Conservation (phyloP, 2,888 invertebrate genomes). For the Morpho deidamia region DNA sequence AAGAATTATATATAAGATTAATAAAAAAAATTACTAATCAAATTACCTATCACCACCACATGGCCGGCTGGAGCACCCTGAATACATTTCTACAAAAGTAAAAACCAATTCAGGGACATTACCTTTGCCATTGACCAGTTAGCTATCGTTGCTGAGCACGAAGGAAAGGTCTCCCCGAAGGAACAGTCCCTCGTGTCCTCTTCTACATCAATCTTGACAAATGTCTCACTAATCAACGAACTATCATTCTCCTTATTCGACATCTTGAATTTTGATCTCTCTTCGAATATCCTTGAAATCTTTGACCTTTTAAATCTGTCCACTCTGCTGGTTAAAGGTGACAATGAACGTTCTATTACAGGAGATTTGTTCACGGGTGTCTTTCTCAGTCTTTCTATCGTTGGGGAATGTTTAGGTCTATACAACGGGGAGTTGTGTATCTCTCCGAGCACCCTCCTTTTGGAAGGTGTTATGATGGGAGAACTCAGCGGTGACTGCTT, state of each 20-base stretch:
- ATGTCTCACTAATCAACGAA: conserved; percentile 34
- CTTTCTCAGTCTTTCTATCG: conserved; percentile 43
- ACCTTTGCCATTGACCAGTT: conserved; percentile 58
- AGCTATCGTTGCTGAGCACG: conserved; percentile 28
- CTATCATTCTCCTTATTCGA: conserved; percentile 39
- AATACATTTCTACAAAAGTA: conserved; percentile 9
- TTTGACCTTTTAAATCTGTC: conserved; percentile 33
- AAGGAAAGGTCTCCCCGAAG: conserved; percentile 43
- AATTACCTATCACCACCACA: conserved; percentile 9
- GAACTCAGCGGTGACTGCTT: conserved; percentile 37
- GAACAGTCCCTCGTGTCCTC: conserved; percentile 64
- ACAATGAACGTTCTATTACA: conserved; percentile 24
- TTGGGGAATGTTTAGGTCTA: conserved; percentile 37
- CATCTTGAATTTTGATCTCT: conserved; percentile 53
- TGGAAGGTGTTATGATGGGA: conserved; percentile 43
- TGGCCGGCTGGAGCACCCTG: conserved; percentile 6
- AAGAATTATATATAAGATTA: no score
- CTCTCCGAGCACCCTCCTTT: conserved; percentile 57
- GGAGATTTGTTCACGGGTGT: conserved; percentile 35
- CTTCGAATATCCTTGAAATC: conserved; percentile 56
- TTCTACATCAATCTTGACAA: conserved; percentile 49
- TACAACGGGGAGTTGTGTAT: conserved; percentile 33
- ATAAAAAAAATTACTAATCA: not conserved
- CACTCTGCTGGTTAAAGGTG: conserved; percentile 28
- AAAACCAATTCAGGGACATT: conserved; percentile 19